A percentile compares a stretch with the other conserved stretches of the same genome.
Evolutionary conservation across 2,797 vertebrate species (phyloP).

Genomic region (Rhinogobio ventralis): DNA sequence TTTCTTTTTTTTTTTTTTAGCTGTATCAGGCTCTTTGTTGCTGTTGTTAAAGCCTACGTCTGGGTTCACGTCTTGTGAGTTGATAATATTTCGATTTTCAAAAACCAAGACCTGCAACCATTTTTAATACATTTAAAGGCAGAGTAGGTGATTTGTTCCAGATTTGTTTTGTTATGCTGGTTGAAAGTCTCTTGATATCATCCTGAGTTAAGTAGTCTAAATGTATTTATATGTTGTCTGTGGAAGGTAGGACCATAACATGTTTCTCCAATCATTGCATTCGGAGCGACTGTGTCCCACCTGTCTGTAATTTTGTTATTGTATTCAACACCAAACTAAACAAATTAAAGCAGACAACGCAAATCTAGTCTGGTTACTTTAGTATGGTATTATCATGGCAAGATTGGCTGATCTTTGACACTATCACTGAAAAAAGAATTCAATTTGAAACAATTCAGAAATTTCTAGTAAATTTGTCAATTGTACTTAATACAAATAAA

Average conservation of each 20-base stretch:
- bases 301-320: neutral
- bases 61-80: neutral
- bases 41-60: neutral
- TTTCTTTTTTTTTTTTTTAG: conserved; percentile 12
- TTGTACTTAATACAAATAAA: neutral
- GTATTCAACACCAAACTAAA: neutral
- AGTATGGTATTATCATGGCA: neutral
- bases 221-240: no score
- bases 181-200: no score
- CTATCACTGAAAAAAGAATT: neutral
- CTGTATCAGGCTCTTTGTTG: neutral
- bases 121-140: neutral
- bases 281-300: no score
- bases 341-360: neutral
- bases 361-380: neutral
- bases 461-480: neutral
- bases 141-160: no score
- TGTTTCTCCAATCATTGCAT: no score
- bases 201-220: no score
- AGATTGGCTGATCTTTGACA: neutral
- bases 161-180: no score
- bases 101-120: neutral
- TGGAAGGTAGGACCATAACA: no score
- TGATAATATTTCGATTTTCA: neutral
- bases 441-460: neutral